Conservation (phyloP, 2,888 invertebrate genomes). For the Amphipoea lucens region DNA sequence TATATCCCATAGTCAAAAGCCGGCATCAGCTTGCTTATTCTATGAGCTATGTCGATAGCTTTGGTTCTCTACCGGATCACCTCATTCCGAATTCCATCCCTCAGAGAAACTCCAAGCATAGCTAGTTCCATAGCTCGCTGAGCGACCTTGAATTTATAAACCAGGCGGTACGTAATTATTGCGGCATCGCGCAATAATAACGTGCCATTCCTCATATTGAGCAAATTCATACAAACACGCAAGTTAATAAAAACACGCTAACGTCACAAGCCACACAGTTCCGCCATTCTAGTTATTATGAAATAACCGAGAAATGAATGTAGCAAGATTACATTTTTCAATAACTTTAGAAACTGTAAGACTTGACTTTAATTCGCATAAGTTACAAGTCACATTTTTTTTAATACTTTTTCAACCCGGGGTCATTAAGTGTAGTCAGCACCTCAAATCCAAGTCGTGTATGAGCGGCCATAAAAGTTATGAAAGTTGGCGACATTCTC, state of each 20-base stretch:
- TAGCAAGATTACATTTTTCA: background rate
- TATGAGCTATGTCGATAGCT: no score
- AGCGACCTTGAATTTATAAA: no score
- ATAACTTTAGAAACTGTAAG: background rate
- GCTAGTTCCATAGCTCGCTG: no score
- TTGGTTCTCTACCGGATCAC: no score
- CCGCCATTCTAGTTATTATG: background rate
- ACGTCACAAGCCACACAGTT: background rate
- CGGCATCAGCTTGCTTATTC: no score
- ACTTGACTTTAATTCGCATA: background rate
- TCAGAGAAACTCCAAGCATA: no score
- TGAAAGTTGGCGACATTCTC: constrained; percentile 13
- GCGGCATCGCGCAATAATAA: no score
- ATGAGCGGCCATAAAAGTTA: constrained; percentile 1
- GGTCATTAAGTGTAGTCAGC: background rate
- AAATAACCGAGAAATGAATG: background rate
- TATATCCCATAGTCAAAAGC: no score
- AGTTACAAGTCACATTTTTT: background rate
- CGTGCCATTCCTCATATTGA: background rate
- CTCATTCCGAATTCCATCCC: no score
- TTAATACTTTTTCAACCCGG: background rate
- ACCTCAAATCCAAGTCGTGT: constrained; percentile 13
- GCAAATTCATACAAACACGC: background rate
- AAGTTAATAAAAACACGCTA: background rate
- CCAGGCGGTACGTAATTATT: no score